Evolutionary conservation across 2,797 vertebrate genomes (phyloP), one percentile per base, ranked within the genome.

Genomic region (Arvicola amphibius): DNA sequence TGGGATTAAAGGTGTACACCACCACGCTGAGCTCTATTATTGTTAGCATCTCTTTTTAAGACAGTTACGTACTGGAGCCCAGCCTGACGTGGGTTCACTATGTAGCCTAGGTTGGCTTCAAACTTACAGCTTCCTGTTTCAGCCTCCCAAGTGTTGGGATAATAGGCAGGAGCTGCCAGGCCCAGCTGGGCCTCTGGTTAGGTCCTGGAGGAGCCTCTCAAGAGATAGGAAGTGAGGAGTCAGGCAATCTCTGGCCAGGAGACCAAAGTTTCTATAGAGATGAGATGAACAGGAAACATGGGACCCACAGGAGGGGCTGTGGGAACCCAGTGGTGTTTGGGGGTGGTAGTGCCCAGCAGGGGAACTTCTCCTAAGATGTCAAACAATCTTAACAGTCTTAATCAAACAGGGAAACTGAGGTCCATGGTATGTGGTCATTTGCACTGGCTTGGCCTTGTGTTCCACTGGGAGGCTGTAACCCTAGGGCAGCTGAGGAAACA

Each of bases 281-380:
- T 71, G 83, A 73, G 81, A 88, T 85, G 94, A 94, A 91, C 97
- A 97, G 97, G 96, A 97, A 97, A 84, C 95, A 11, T 40, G 83
- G 91, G 87, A n/a, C 76, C 79, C 2, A 11, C 23, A 17, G 63
- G 84, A 14, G 48, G 86, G 65, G 67, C n/a, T 3, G 8, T 59
- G 23, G 88, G 88, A 43, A 25, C 56, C 16, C 1, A 65, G 69
- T 77, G 67, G 56, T 16, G 1, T n/a, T 46, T 59, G 51, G 87
- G 46, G 23, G 17, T 74, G 37, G 29, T 16, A 46, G 56, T 27
- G 37, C 61, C 61, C 29, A 1, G 74, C 71, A 37, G 40, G 71
- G 80, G 37, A 84, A 0, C 69, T 67, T 88, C 23, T 83, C 43
- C 14, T 51, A 43, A 69, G 74, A 48, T 7, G 23, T 92, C 51